Evolutionary conservation across 2,113 vertebrate genomes (phyloP).

Genomic region (Mustelus asterias): DNA sequence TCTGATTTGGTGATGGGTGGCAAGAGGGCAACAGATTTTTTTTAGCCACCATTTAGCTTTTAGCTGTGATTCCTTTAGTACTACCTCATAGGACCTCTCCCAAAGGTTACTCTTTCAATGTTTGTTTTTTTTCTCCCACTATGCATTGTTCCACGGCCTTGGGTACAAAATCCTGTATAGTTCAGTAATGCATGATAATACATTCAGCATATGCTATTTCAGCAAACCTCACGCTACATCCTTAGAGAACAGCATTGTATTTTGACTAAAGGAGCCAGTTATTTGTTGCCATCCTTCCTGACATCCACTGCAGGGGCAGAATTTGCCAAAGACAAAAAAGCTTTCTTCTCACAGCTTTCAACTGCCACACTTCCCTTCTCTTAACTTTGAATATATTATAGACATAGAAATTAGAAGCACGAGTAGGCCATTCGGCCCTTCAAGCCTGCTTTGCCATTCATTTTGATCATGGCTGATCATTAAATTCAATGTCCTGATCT

Average conservation of each 20-base stretch:
- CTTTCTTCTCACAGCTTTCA: background rate
- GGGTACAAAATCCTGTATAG: background rate
- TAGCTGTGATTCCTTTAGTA: background rate
- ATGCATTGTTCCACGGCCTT: background rate
- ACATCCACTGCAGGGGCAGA: background rate
- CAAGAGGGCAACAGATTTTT: background rate
- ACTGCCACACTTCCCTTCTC: background rate
- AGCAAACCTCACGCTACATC: background rate
- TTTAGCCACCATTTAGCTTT: background rate
- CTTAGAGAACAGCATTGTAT: background rate
- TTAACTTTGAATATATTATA: background rate
- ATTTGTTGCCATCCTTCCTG: background rate
- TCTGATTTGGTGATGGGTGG: background rate
- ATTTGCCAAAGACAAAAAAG: background rate
- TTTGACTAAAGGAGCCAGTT: background rate
- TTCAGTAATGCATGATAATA: background rate
- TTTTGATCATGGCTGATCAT: too few species aligned
- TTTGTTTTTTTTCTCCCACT: background rate
- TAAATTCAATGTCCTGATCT: too few species aligned
- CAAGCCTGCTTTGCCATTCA: too few species aligned
- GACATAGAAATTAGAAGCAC: too few species aligned
- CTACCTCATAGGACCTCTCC: background rate
- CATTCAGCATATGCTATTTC: background rate
- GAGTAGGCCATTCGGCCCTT: too few species aligned
- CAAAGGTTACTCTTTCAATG: background rate